These are phyloP conservation scores for Drosophila kohkoa DNA, from an alignment of 1,140 invertebrate species.

Conservation along the genomic window DNA sequence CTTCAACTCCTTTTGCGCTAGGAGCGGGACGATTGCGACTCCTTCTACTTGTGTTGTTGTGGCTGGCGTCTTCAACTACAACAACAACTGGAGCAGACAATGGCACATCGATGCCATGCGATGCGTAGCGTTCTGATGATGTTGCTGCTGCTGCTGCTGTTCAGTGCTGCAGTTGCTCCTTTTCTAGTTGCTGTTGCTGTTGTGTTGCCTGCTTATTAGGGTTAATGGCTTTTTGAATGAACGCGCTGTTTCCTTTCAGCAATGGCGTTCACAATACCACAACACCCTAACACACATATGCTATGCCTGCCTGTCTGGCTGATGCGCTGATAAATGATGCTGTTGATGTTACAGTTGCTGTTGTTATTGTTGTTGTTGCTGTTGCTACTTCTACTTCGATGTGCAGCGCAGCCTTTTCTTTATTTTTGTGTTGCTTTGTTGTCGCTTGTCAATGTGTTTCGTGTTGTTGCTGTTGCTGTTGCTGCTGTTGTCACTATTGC, in stretches of 20 bases:
- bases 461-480: constrained; percentile 8
- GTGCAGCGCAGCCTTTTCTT: constrained; percentile 51
- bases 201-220: constrained; percentile 67
- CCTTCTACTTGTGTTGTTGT: constrained; percentile 29
- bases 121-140: constrained; percentile 20
- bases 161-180: constrained; percentile 9
- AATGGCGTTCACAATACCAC: constrained; percentile 57
- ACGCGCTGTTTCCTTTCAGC: constrained; percentile 75
- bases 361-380: constrained; percentile 34
- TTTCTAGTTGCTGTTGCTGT: constrained; percentile 16
- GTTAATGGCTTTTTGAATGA: constrained; percentile 83
- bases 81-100: constrained; percentile 32
- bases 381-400: constrained; percentile 36
- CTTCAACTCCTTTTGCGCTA: constrained; percentile 21
- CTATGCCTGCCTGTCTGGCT: constrained; percentile 36
- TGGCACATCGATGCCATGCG: constrained; percentile 49
- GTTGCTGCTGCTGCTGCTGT: background rate
- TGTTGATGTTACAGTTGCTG: constrained; percentile 19
- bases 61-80: constrained; percentile 38
- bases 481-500: constrained; percentile 18
- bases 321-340: constrained; percentile 78
- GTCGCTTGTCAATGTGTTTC: constrained; percentile 65
- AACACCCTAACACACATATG: constrained; percentile 54
- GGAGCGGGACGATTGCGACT: background rate
- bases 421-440: constrained; percentile 41